Evolutionary conservation across 2,113 vertebrate genomes (phyloP).

Genomic region (Eublepharis macularius): DNA sequence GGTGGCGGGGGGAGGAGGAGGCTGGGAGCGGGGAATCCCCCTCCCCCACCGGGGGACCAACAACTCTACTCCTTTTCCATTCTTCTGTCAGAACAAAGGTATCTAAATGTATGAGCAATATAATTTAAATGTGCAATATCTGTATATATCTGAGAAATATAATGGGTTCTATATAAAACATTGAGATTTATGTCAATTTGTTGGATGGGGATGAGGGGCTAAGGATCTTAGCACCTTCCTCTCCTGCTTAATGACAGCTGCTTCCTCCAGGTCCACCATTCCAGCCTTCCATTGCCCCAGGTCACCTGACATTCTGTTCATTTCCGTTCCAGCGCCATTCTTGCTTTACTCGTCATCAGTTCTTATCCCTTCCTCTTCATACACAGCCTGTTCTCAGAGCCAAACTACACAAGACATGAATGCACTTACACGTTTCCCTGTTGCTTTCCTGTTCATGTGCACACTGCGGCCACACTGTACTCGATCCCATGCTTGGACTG

Average conservation of each 20-base stretch:
- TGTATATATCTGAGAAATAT: not conserved
- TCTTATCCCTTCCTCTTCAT: not conserved
- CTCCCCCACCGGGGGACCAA: too few relatives aligned
- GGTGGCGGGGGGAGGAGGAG: too few relatives aligned
- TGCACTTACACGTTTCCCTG: too few relatives aligned
- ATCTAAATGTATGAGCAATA: fast-evolving
- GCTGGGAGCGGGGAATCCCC: too few relatives aligned
- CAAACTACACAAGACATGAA: too few relatives aligned
- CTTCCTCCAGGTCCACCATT: not conserved
- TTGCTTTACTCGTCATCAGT: too few relatives aligned
- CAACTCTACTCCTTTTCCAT: too few relatives aligned
- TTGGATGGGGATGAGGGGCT: not conserved
- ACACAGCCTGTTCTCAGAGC: too few relatives aligned
- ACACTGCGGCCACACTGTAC: too few relatives aligned
- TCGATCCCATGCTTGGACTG: too few relatives aligned
- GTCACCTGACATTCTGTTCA: not conserved
- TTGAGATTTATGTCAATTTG: not conserved
- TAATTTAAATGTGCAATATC: not conserved
- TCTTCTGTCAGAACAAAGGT: not conserved
- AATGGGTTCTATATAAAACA: not conserved
- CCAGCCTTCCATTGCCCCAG: not conserved
- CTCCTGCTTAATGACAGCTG: not conserved
- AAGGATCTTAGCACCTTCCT: not conserved
- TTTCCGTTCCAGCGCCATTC: too few relatives aligned
- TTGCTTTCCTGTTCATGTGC: too few relatives aligned